Conservation (phyloP, 2,113 vertebrate genomes). For the Bos taurus region DNA sequence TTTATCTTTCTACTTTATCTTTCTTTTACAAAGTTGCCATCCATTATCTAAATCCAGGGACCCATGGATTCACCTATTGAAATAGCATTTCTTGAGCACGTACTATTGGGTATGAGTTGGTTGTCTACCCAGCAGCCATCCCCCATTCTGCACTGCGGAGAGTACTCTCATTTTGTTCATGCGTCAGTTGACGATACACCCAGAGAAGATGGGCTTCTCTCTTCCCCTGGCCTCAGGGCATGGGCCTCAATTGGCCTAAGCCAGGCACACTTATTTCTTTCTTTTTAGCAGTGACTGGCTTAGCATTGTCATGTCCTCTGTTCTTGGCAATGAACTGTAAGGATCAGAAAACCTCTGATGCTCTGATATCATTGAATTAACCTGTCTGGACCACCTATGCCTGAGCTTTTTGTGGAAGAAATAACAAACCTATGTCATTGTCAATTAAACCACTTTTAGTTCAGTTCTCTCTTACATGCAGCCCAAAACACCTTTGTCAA, state of each 20-base stretch:
- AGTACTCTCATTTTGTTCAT: background rate
- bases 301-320: background rate
- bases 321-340: background rate
- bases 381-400: background rate
- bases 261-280: background rate
- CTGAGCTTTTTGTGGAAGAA: background rate
- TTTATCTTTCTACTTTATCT: background rate
- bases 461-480: background rate
- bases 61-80: background rate
- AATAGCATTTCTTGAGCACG: background rate
- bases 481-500: background rate
- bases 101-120: background rate
- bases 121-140: background rate
- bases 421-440: background rate
- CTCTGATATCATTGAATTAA: background rate
- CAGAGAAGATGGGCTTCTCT: background rate
- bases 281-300: background rate
- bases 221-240: background rate
- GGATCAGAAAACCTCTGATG: background rate
- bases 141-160: background rate
- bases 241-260: background rate
- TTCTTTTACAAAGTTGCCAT: background rate
- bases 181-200: accelerated
- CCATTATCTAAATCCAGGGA: background rate
- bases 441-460: background rate